Base-by-base conservation (phyloP, 2,113 vertebrate species). In the Syngnathus scovelli region DNA sequence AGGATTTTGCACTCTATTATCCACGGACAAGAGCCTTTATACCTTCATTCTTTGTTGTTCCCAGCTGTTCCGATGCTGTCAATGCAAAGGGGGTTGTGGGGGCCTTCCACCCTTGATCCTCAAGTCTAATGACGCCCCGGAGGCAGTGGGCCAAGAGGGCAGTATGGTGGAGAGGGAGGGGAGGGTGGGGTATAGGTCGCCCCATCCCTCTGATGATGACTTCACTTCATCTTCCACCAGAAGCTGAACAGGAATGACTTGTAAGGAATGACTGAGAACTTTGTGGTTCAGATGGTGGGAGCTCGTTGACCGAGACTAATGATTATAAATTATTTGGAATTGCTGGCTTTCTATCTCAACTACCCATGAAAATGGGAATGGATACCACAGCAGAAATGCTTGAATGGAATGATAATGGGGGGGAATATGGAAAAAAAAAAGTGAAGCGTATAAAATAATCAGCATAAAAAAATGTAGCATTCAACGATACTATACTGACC, bases 1-100 rank as follows among this genome's bases (percentile, higher is more conserved):
- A 85, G 82, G 78, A 90, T 89, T 89, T 87, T 80, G 81, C 70
- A 77, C 87, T 85, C 27, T 62, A 36, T 88, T 85, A 89, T 76
- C 70, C 80, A 66, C 23, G 41, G 65, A 83, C 78, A 72, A 86
- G 79, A 74, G 81, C 39, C 78, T 52, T 49, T 58, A 16, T 43
- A 72, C 49, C 64, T 68, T 60, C 2, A 5, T n/a, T 69, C 64
- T 87, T 86, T 85, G 83, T 81, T 43, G 69, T 77, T 78, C 72
- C 33, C 62, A n/a, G 60, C 48, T 68, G 65, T 68, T 76, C 81
- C 81, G 83, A 84, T 76, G 72, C 64, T 68, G 77, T 79, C 71
- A 78, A 71, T 74, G 72, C 73, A 68, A 49, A 18, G 55, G 78
- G 70, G 74, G 71, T 70, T 64, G 33, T 11, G 63, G 71, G 70